Evolutionary conservation across 2,888 invertebrate species (phyloP), one percentile per base, ranked within the genome.

Genomic region (Ormyrus pomaceus): DNA sequence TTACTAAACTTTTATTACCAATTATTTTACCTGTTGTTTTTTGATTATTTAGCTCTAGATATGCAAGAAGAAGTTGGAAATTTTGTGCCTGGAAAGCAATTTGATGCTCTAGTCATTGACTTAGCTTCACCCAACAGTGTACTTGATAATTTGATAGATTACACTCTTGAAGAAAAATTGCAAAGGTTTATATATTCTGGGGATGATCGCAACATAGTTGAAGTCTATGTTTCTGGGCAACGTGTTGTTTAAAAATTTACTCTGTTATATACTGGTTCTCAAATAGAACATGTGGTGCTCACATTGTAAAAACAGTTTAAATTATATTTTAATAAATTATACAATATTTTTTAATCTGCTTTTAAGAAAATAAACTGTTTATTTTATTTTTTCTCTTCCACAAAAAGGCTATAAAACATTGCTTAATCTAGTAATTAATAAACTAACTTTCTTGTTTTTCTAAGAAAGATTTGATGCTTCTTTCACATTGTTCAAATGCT

Each of bases 91-190:
- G 96, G 96, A 34, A 97, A 98, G 89, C 94, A 96, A 77, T 97
- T 98, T 86, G 98, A 98, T 92, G 97, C 97, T 0, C 91, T 98
- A 0, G 85, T 97, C 0, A 91, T 98, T 51, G 95, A 97, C 86
- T 92, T 95, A n/a, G 92, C 92, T 84, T 87, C 91, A 11, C 78
- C 89, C 11, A 88, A 89, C 10, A 91, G 93, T 8, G 91, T 92
- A 4, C 89, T 93, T 34, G 93, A 94, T 84, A 90, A 92, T 82
- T 92, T 94, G 70, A 80, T 87, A 48, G 90, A 92, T 11, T 92
- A 93, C 0, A 91, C 91, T 19, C 91, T 94, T 0, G 87, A 92
- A 66, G 94, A 94, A 86, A 90, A 95, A 53, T 87, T 97, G 6
- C 95, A 97, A 87, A 94, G 95, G 86, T 96, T 97, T 86, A 92